A percentile compares a stretch with the other conserved stretches of the same genome.
phyloP scores from a whole-genome alignment of 1,140 invertebrate species.

The Caenorhabditis remanei region DNA sequence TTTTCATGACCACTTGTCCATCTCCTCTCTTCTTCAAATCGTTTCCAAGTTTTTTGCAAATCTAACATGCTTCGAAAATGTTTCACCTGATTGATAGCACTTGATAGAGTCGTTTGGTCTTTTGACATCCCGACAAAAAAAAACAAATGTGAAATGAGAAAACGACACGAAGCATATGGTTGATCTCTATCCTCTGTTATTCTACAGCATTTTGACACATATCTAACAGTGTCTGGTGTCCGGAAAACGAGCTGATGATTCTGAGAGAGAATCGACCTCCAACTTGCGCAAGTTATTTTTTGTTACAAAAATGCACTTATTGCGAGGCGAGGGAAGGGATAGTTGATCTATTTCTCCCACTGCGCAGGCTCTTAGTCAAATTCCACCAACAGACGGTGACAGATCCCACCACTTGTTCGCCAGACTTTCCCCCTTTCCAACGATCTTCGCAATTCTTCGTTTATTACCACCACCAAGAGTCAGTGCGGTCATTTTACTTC shows the following conservation, averaged over 20 bases:
- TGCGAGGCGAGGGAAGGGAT: background rate
- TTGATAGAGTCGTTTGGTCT: background rate
- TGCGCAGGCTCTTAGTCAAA: conserved; percentile 45
- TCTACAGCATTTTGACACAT: conserved; percentile 27
- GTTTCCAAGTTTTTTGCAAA: too few species aligned
- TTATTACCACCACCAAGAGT: conserved; percentile 47
- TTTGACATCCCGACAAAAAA: conserved; percentile 16
- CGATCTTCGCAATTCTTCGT: conserved; percentile 7
- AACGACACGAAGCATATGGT: background rate
- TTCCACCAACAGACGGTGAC: conserved; percentile 41
- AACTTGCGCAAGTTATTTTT: conserved; percentile 29
- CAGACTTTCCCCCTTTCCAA: background rate
- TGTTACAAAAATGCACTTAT: background rate
- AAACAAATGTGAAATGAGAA: conserved; percentile 42
- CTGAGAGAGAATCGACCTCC: background rate
- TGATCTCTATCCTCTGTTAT: background rate
- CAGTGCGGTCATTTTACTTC: background rate
- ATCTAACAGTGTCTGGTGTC: background rate
- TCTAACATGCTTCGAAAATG: background rate
- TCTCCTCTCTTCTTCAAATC: too few species aligned
- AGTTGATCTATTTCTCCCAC: conserved; percentile 30
- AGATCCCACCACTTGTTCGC: conserved; percentile 35
- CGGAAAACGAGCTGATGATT: background rate
- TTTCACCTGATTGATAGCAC: conserved; percentile 47
- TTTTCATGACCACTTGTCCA: too few species aligned